phyloP scores from a whole-genome alignment of 2,888 invertebrate species.

The Lasioglossum morio region DNA sequence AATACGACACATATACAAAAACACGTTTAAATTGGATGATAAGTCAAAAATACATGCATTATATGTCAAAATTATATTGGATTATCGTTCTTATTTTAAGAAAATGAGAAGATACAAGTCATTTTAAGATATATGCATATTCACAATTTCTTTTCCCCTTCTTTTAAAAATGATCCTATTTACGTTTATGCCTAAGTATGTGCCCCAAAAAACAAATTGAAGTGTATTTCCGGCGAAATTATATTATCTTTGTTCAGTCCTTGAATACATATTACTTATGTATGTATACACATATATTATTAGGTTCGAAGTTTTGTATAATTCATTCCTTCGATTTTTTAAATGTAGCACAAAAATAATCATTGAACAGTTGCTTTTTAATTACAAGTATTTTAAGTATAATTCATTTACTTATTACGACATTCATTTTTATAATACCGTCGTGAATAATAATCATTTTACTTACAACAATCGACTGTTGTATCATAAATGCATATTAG shows the following conservation, averaged over 20 bases:
- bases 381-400: slow-evolving; percentile 37
- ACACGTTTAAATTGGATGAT: slow-evolving; percentile 63
- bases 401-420: slow-evolving; percentile 11
- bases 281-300: slow-evolving; percentile 13
- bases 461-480: slow-evolving; percentile 29
- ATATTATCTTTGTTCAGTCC: slow-evolving; percentile 10
- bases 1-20: slow-evolving; percentile 40
- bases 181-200: slow-evolving; percentile 27
- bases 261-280: slow-evolving; percentile 12
- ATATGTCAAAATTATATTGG: slow-evolving; percentile 56
- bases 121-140: slow-evolving; percentile 18
- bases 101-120: slow-evolving; percentile 18
- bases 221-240: background rate
- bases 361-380: slow-evolving; percentile 16
- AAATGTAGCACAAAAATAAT: slow-evolving; percentile 27
- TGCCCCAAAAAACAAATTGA: slow-evolving; percentile 19
- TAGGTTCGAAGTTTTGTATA: slow-evolving; percentile 13
- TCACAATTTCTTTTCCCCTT: slow-evolving; percentile 15
- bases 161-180: slow-evolving; percentile 12
- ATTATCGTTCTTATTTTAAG: slow-evolving; percentile 16
- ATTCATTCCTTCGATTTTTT: slow-evolving; percentile 29
- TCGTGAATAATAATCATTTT: slow-evolving; percentile 17
- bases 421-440: slow-evolving; percentile 24
- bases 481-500: slow-evolving; percentile 36
- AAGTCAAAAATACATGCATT: slow-evolving; percentile 58